Percentiles rank a stretch among this genome's conserved stretches.
Evolutionary conservation across 2,113 vertebrate genomes (phyloP).

Genomic region (Polyodon spathula): DNA sequence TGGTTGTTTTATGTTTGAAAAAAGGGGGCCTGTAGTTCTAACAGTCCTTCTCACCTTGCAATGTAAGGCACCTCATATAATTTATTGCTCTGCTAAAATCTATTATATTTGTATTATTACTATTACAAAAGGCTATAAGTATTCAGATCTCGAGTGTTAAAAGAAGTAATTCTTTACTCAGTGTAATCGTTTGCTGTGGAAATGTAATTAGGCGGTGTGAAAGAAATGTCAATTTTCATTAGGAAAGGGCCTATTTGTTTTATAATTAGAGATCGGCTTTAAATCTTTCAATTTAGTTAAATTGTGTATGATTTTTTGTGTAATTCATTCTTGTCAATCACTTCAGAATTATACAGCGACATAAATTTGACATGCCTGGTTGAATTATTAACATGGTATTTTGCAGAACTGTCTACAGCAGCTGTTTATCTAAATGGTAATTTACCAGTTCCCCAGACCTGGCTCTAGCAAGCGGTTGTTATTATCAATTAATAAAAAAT

Average conservation of each 20-base stretch:
- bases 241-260: constrained; percentile 11
- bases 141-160: constrained; percentile 9
- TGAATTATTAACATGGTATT: no score
- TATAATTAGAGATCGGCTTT: constrained; percentile 16
- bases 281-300: constrained; percentile 13
- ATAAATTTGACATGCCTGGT: background rate
- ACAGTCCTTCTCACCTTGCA: background rate
- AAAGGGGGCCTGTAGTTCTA: no score
- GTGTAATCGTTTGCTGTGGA: constrained; percentile 13
- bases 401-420: no score
- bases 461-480: no score
- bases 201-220: constrained; percentile 7
- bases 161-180: constrained; percentile 16
- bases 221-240: constrained; percentile 19
- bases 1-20: no score
- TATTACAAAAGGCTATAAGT: constrained; percentile 5
- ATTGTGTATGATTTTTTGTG: background rate
- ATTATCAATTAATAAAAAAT: no score
- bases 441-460: no score
- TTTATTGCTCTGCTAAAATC: background rate
- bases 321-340: background rate
- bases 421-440: no score
- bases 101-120: background rate
- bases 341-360: background rate
- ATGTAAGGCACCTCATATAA: background rate